Conservation (phyloP, 2,113 vertebrate species). For the Bubalus kerabau region DNA sequence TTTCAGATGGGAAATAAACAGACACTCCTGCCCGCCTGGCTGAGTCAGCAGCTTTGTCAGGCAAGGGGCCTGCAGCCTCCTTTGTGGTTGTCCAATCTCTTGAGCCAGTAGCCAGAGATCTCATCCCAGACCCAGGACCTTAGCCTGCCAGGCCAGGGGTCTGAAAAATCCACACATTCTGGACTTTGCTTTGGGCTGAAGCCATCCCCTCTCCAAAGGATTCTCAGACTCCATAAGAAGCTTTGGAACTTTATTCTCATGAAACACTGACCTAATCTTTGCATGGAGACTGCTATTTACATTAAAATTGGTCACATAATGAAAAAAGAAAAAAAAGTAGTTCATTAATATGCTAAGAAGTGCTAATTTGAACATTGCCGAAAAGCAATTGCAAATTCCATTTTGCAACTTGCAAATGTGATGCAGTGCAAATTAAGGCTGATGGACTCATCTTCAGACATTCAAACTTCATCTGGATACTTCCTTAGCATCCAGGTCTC, state of each 20-base stretch:
- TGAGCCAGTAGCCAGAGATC: not conserved
- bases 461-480: not conserved
- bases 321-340: constrained; percentile 55
- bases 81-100: accelerated
- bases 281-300: constrained; percentile 63
- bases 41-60: not conserved
- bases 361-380: constrained; percentile 76
- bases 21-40: not conserved
- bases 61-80: not conserved
- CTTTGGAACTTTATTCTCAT: constrained; percentile 40
- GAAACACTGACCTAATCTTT: constrained; percentile 49
- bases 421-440: constrained; percentile 69
- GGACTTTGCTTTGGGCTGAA: not conserved
- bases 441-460: constrained; percentile 64
- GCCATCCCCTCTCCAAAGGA: not conserved
- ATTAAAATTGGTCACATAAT: constrained; percentile 70
- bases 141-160: not conserved
- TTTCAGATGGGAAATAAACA: not conserved
- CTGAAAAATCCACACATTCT: not conserved
- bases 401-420: constrained; percentile 75
- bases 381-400: constrained; percentile 74
- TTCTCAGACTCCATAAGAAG: not conserved
- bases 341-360: constrained; percentile 77
- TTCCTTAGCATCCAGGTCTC: constrained; percentile 43
- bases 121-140: not conserved